Base-by-base conservation (phyloP, 2,888 invertebrate genomes). In the Melitaea athalia region DNA sequence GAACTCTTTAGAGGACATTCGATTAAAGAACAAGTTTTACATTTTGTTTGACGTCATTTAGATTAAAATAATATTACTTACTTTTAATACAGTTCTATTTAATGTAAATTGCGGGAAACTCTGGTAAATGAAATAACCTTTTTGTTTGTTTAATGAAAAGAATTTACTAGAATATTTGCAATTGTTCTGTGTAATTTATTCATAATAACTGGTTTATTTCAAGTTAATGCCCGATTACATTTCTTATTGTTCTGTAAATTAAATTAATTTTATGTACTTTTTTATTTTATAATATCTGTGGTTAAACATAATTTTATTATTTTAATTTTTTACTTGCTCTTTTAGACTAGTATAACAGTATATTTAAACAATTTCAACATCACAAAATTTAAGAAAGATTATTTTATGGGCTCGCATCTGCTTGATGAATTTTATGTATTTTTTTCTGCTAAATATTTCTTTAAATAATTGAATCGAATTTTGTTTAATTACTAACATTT, bases 121-220 rank as follows among this genome's bases (percentile, higher is more conserved):
- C 45, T 14, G 45, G 5, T 47, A 14, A 49, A n/a, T 49, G n/a
- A n/a, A 49, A 14, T n/a, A n/a, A 49, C 5, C 1, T 15, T 38
- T 57, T 55, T 55, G 33, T 55, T n/a, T 7, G 12, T 11, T 10
- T 15, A 38, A 38, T 57, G 15, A 57, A 59, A 59, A 33, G 66
- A 61, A 66, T 61, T 61, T 47, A 38, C 66, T 61, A 61, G 66
- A 61, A 66, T 38, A 53, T 6, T 31, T 7, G 53, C 3, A 17
- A n/a, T 50, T 17, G 14, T 5, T 43, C 4, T n/a, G 47, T 49
- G 15, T 59, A 12, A 49, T 49, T 5, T 49, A 49, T 49, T 49
- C 47, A n/a, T 14, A 59, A 33, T 24, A 59, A 15, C 31, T 15
- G 24, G 33, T 47, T 14, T 10, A n/a, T 52, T 53, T 15, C 33